Evolutionary conservation across 2,888 invertebrate genomes (phyloP).

Genomic region (Ochropleura leucogaster): DNA sequence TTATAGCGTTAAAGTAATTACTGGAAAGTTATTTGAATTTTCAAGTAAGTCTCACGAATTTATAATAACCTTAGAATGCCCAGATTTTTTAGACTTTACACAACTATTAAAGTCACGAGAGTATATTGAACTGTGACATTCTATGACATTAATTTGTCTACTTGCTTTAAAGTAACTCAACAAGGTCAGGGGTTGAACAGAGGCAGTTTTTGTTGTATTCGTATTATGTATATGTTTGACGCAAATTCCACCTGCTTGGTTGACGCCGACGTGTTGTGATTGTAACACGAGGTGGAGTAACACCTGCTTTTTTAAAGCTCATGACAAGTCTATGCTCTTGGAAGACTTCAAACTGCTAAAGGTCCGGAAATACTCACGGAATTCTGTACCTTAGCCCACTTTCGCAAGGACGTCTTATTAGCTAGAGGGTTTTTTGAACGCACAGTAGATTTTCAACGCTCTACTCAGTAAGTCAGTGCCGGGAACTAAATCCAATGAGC

Average conservation of each 20-base stretch:
- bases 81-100: conserved; percentile 10
- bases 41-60: conserved; percentile 2
- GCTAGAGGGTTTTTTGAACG: not conserved
- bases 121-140: conserved; percentile 60
- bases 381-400: not conserved
- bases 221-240: not conserved
- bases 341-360: not conserved
- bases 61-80: conserved; percentile 10
- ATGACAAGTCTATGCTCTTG: conserved; percentile 1
- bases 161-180: conserved; percentile 36
- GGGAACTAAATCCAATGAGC: not conserved
- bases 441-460: not conserved
- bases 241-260: not conserved
- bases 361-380: not conserved
- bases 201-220: conserved; percentile 3
- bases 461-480: not conserved
- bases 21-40: conserved; percentile 10
- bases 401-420: not conserved
- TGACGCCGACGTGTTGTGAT: not conserved
- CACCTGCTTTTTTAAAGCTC: conserved; percentile 7
- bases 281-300: not conserved
- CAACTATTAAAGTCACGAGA: conserved; percentile 22
- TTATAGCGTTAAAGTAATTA: conserved; percentile 6
- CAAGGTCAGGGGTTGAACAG: conserved; percentile 63
- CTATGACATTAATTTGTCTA: conserved; percentile 46